phyloP scores from a whole-genome alignment of 2,113 vertebrate species.

The Neopipo cinnamomea region DNA sequence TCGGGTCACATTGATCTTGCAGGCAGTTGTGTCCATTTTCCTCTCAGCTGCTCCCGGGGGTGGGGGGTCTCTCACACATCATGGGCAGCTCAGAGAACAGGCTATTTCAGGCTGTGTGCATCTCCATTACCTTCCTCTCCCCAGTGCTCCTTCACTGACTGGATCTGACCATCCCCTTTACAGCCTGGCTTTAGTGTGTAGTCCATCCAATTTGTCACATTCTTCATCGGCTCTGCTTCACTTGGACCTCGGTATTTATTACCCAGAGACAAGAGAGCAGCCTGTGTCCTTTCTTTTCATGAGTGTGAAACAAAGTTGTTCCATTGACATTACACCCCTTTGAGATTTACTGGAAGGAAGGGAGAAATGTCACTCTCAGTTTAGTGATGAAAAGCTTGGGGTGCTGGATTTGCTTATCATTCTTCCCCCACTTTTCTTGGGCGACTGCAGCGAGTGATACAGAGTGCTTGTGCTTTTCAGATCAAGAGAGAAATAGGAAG shows the following conservation, averaged over 20 bases:
- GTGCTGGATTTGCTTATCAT: not conserved
- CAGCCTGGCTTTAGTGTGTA: not conserved
- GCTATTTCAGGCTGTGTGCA: not conserved
- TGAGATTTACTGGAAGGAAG: not conserved
- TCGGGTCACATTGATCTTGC: rapidly evolving
- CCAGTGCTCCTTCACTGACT: not conserved
- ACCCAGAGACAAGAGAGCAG: not conserved
- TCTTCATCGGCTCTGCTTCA: not conserved
- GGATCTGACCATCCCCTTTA: not conserved
- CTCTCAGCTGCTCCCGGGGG: not conserved
- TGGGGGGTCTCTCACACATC: rapidly evolving
- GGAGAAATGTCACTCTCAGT: not conserved
- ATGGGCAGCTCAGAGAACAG: not conserved
- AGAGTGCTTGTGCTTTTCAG: not conserved
- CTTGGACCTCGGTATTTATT: not conserved
- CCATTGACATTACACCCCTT: not conserved
- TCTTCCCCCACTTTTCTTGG: not conserved
- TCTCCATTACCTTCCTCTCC: not conserved
- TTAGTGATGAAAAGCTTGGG: not conserved
- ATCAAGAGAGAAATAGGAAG: not conserved
- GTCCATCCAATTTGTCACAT: not conserved
- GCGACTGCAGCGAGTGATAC: not conserved
- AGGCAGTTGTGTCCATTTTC: not conserved
- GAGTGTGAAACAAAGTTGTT: not conserved
- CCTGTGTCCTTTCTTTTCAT: not conserved